phyloP scores from a whole-genome alignment of 2,113 vertebrate genomes.

The Ageneiosus marmoratus region DNA sequence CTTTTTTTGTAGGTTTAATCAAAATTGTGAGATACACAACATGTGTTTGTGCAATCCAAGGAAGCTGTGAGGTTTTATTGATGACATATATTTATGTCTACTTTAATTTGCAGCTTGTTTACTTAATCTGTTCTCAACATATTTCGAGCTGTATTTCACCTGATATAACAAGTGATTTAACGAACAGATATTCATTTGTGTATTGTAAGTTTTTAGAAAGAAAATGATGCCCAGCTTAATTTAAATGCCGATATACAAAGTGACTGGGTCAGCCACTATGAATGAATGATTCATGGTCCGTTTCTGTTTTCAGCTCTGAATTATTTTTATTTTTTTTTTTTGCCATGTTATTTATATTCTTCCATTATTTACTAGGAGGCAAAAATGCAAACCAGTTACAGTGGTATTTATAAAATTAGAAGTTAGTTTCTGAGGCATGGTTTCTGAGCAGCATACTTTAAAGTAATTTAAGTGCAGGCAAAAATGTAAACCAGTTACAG shows the following conservation, averaged over 20 bases:
- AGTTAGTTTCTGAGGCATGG: background rate
- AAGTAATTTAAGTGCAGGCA: background rate
- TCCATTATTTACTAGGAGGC: background rate
- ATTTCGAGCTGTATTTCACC: background rate
- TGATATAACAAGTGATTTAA: background rate
- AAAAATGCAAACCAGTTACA: background rate
- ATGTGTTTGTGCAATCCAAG: background rate
- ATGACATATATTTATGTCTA: background rate
- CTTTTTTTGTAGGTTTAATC: background rate
- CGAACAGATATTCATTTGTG: background rate
- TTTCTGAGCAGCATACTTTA: background rate
- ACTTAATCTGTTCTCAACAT: background rate
- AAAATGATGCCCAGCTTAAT: background rate
- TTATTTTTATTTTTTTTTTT: no score
- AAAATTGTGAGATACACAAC: no score
- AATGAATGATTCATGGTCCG: background rate
- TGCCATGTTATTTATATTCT: background rate
- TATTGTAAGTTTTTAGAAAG: background rate
- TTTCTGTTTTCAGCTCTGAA: background rate
- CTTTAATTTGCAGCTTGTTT: background rate
- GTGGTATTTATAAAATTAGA: background rate
- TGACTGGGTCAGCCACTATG: background rate
- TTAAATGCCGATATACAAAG: background rate
- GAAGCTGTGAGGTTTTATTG: background rate
- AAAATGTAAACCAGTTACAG: no score